phyloP scores from a whole-genome alignment of 2,888 invertebrate genomes.

The Eurois occulta region DNA sequence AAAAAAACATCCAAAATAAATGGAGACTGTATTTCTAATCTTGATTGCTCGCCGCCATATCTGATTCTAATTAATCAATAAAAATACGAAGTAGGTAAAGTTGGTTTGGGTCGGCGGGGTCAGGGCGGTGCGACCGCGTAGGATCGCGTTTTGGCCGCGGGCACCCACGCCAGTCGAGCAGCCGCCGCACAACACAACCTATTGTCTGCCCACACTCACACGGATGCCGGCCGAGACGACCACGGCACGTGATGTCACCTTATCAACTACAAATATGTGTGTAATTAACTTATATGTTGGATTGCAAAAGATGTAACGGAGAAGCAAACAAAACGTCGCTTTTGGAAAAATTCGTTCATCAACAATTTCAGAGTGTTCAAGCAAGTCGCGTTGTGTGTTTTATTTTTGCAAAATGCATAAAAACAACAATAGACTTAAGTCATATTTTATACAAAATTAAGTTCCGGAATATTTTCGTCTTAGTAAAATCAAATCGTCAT shows the following conservation, averaged over 20 bases:
- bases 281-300: slow-evolving; percentile 75
- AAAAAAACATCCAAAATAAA: slow-evolving; percentile 24
- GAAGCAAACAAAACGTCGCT: slow-evolving; percentile 25
- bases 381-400: not conserved
- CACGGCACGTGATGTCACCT: slow-evolving; percentile 83
- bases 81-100: slow-evolving; percentile 71
- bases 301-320: slow-evolving; percentile 56
- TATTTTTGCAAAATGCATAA: not conserved
- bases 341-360: not conserved
- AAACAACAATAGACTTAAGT: slow-evolving; percentile 3
- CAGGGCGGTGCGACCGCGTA: slow-evolving; percentile 78
- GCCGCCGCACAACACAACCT: slow-evolving; percentile 63
- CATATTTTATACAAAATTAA: slow-evolving; percentile 11
- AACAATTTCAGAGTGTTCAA: slow-evolving; percentile 1
- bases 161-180: slow-evolving; percentile 76
- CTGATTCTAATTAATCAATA: slow-evolving; percentile 78
- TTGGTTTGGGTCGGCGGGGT: slow-evolving; percentile 66
- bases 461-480: slow-evolving; percentile 40
- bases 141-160: slow-evolving; percentile 83
- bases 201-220: slow-evolving; percentile 82
- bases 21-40: slow-evolving; percentile 60
- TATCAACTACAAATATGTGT: slow-evolving; percentile 72
- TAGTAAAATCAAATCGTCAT: slow-evolving; percentile 43
- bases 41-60: slow-evolving; percentile 68
- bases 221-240: slow-evolving; percentile 73